Evolutionary conservation across 1,140 invertebrate species (phyloP), one percentile per base, ranked within the genome.

Genomic region (Zaprionus lachaisei): DNA sequence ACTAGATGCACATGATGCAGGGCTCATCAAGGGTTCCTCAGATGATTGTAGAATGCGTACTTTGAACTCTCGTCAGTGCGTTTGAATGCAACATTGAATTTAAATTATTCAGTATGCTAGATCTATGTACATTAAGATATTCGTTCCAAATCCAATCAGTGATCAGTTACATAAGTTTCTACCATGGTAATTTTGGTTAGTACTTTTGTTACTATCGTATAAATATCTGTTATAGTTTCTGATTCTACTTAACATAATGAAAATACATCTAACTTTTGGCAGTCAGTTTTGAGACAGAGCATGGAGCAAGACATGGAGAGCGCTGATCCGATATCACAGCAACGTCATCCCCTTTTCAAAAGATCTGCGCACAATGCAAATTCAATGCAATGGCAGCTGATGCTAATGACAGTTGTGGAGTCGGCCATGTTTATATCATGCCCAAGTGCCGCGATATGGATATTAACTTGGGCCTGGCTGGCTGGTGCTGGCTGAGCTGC

Each of bases 391-490:
- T 47, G 47, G 44, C 28, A 47, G 41, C 15, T 67, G n/a, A 34
- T 4, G 55, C 47, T 51, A 51, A 51, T 51, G 12, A 24, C 47
- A 51, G 47, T 51, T 6, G 41, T 44, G 41, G 34, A 26, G 65
- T 47, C 47, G 47, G 22, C 51, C 51, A 55, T 64, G 61, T 57
- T 77, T 77, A 72, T 63, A 72, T 72, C 74, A 77, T 72, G 72
- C 61, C 72, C 62, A 56, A 54, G 34, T 71, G 65, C 64, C 54
- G 64, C 54, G 31, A 22, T 60, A 71, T 37, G 31, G 34, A 74
- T 60, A 26, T 62, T 58, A 57, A 28, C 24, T 37, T 44, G 54
- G 64, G 49, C 4, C 41, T 47, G 6, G 41, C 41, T 38, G 12
- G 26, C 26, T 47, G 64, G 28, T 44, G 71, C 80, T 67, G 74